Conservation (phyloP, 1,140 invertebrate genomes). For the Mycetomoellerius zeteki region DNA sequence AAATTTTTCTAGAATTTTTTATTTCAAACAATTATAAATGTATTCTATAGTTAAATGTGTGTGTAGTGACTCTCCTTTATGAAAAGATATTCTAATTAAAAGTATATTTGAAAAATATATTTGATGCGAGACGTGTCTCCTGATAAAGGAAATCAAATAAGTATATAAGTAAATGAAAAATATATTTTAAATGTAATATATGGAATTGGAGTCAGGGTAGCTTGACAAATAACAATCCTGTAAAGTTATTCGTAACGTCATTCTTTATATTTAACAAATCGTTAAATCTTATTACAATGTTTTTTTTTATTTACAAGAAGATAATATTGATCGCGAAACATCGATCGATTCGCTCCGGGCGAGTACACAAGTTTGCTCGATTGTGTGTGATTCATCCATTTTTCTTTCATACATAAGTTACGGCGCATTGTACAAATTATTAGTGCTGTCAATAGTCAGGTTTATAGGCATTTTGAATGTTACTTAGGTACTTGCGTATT, state of each 20-base stretch:
- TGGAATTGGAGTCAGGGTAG: neutral
- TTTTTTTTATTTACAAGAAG: slow-evolving; percentile 77
- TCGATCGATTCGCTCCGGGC: slow-evolving; percentile 67
- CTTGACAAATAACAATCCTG: slow-evolving; percentile 40
- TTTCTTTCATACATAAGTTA: slow-evolving; percentile 46
- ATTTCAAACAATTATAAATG: neutral
- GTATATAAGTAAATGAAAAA: neutral
- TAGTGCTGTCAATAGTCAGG: slow-evolving; percentile 45
- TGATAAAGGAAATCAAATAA: neutral
- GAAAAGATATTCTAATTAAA: no score
- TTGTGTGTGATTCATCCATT: neutral
- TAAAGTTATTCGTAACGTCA: slow-evolving; percentile 77
- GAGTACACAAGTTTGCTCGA: slow-evolving; percentile 17
- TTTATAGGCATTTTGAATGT: slow-evolving; percentile 12
- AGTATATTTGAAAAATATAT: no score
- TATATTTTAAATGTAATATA: slow-evolving; percentile 5
- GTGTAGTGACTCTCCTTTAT: no score
- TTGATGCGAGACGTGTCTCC: no score
- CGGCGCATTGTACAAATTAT: slow-evolving; percentile 8
- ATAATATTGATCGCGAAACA: slow-evolving; percentile 74
- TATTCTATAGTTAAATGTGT: neutral
- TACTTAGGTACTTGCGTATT: neutral
- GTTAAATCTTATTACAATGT: slow-evolving; percentile 66
- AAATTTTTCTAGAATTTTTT: neutral
- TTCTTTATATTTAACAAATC: slow-evolving; percentile 83